Evolutionary conservation across 2,113 vertebrate genomes (phyloP).

Genomic region (Antechinus stuartii): DNA sequence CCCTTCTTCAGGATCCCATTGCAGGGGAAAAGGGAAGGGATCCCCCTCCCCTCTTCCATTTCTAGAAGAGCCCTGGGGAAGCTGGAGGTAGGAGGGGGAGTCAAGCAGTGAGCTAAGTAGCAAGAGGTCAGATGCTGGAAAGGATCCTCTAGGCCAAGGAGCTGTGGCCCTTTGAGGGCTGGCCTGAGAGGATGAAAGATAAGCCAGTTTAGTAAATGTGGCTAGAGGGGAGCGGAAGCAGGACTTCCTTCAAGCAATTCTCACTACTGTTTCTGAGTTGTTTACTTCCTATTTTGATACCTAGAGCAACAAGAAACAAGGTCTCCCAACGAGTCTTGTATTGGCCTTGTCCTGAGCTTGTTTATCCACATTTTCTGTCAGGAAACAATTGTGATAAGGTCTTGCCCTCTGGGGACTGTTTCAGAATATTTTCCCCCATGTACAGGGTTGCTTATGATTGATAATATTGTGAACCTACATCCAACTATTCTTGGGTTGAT

Average conservation of each 20-base stretch:
- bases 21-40: conserved; percentile 1
- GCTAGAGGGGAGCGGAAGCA: conserved; percentile 85
- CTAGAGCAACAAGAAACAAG: conserved; percentile 84
- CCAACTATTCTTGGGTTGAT: conserved; percentile 80
- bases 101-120: conserved; percentile 15
- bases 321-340: conserved; percentile 76
- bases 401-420: conserved; percentile 74
- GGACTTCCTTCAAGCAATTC: conserved; percentile 84
- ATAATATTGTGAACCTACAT: conserved; percentile 85
- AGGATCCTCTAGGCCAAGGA: conserved; percentile 53
- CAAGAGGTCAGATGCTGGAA: conserved; percentile 56
- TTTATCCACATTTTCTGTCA: conserved; percentile 85
- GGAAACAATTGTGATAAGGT: conserved; percentile 92
- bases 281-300: conserved; percentile 90
- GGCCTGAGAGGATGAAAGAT: conserved; percentile 79
- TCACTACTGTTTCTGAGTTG: conserved; percentile 86
- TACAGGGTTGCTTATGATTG: conserved; percentile 79
- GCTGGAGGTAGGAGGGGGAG: neutral
- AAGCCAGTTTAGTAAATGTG: conserved; percentile 79
- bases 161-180: conserved; percentile 47
- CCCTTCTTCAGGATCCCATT: neutral
- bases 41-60: conserved; percentile 46
- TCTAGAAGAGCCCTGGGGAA: conserved; percentile 43
- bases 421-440: conserved; percentile 82
- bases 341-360: conserved; percentile 83